Evolutionary conservation across 2,113 vertebrate genomes (phyloP).

Genomic region (Rhineura floridana): DNA sequence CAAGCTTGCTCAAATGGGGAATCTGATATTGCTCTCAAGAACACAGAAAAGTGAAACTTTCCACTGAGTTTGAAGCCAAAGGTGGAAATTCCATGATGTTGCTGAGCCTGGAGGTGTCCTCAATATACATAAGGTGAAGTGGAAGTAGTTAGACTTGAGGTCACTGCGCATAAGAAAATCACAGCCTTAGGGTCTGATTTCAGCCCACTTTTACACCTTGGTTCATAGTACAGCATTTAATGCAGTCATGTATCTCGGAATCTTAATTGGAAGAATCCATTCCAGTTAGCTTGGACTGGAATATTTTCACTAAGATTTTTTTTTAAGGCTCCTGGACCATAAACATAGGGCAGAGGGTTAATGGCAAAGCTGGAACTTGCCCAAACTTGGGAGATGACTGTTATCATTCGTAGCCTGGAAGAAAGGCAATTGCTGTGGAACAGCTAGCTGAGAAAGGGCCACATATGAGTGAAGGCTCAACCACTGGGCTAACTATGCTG

Average conservation of each 20-base stretch:
- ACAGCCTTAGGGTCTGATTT: background rate
- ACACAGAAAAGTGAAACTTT: background rate
- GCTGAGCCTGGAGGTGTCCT: background rate
- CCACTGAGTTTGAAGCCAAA: background rate
- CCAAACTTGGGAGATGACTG: slow-evolving; percentile 10
- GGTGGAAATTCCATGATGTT: slow-evolving; percentile 4
- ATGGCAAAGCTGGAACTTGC: slow-evolving; percentile 13
- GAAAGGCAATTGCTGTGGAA: background rate
- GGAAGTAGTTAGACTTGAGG: background rate
- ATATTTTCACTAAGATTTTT: background rate
- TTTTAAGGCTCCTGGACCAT: slow-evolving; percentile 1
- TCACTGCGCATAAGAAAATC: background rate
- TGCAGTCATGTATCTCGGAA: background rate
- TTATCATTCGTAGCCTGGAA: background rate
- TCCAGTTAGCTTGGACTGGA: background rate
- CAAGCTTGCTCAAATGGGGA: background rate
- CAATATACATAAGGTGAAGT: background rate
- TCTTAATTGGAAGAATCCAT: background rate
- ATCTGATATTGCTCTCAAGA: background rate
- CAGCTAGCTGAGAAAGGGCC: background rate
- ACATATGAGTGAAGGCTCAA: background rate
- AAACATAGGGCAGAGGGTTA: background rate
- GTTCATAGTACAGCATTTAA: background rate
- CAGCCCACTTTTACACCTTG: background rate
- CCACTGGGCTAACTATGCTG: background rate